Conservation (phyloP, 1,140 invertebrate genomes). For the Oscheius sp. region DNA sequence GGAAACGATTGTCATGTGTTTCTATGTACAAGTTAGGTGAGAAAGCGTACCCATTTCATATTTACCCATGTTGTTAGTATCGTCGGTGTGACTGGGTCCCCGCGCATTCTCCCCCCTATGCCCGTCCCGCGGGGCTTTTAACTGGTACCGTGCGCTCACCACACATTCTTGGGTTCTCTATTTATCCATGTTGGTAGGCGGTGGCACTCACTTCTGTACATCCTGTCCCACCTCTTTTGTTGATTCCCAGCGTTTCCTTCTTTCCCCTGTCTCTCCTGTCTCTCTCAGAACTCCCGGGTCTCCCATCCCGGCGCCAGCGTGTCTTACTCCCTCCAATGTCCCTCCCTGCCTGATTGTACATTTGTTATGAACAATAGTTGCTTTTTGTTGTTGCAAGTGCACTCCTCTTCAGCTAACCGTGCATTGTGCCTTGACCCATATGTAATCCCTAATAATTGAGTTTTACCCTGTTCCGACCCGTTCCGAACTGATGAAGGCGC, state of each 20-base stretch:
- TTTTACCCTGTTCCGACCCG: no score
- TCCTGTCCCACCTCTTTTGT: background rate
- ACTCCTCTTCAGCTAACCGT: background rate
- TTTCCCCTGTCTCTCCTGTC: background rate
- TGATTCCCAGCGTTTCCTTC: background rate
- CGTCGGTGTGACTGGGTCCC: background rate
- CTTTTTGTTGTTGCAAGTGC: background rate
- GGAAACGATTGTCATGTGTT: background rate
- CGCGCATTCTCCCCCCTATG: background rate
- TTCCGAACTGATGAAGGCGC: no score
- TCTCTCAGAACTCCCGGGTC: background rate
- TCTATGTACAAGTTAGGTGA: background rate
- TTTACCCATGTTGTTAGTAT: conserved; percentile 22
- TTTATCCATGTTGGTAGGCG: background rate
- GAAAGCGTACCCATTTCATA: conserved; percentile 17
- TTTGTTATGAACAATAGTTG: no score
- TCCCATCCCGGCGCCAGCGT: no score
- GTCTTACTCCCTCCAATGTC: background rate
- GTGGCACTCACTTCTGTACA: background rate
- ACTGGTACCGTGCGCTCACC: background rate
- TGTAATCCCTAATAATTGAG: no score
- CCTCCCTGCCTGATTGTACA: background rate
- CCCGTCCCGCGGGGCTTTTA: background rate
- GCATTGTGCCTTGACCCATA: no score
- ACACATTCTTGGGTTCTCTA: no score